A percentile compares a stretch with the other conserved stretches of the same genome.
These are phyloP conservation scores for Enteromius viviparus DNA, from an alignment of 2,797 vertebrate genomes.

Conservation along the genomic window DNA sequence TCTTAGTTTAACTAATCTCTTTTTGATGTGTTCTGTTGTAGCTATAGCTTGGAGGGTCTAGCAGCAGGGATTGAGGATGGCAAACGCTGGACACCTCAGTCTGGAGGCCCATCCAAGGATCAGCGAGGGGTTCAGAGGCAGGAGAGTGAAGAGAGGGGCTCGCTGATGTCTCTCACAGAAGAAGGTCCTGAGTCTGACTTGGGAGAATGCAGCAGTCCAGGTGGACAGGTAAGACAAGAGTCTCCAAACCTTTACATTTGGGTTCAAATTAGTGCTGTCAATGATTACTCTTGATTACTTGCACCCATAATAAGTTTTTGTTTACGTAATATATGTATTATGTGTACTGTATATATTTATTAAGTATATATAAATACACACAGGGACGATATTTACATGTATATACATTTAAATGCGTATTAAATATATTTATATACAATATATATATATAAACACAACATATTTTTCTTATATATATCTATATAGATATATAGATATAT, in stretches of 20 bases:
- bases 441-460: too few species aligned
- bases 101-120: constrained; percentile 72
- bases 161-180: constrained; percentile 87
- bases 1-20: not conserved
- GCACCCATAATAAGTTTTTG: too few species aligned
- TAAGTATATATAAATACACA: too few species aligned
- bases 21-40: constrained; percentile 62
- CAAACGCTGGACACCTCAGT: constrained; percentile 72
- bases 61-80: constrained; percentile 75
- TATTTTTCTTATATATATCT: too few species aligned
- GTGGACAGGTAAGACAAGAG: constrained; percentile 77
- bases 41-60: constrained; percentile 96
- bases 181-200: constrained; percentile 82
- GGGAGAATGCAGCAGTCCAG: constrained; percentile 73
- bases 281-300: too few species aligned
- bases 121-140: constrained; percentile 66
- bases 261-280: too few species aligned
- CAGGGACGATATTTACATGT: too few species aligned
- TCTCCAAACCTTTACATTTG: not conserved
- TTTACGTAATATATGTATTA: too few species aligned
- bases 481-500: too few species aligned
- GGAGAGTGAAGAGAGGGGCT: constrained; percentile 81
- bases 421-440: too few species aligned
- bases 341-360: too few species aligned
- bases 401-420: too few species aligned